These are phyloP conservation scores for Sturnira hondurensis DNA, from an alignment of 2,113 vertebrate genomes.

Conservation along the genomic window DNA sequence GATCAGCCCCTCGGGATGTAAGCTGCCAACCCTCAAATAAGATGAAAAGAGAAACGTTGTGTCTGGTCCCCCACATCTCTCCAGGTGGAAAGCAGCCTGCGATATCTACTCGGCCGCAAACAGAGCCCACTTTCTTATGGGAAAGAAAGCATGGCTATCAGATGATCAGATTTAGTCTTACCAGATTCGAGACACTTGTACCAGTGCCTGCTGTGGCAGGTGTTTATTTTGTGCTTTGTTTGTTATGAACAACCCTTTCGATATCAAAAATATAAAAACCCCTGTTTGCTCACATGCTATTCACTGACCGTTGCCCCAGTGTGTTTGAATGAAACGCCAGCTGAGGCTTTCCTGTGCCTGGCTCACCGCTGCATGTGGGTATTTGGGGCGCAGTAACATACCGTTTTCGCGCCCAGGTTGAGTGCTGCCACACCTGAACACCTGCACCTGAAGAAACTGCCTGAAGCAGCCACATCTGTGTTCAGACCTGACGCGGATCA, in stretches of 20 bases:
- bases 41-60: background rate
- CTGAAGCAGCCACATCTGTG: background rate
- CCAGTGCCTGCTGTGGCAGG: too few relatives aligned
- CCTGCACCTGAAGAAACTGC: background rate
- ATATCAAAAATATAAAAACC: too few relatives aligned
- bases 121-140: background rate
- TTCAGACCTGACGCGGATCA: background rate
- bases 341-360: background rate
- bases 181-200: background rate
- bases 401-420: background rate
- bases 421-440: background rate
- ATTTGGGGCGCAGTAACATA: background rate
- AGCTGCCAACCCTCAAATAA: background rate
- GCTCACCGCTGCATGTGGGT: background rate
- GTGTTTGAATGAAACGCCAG: background rate
- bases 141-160: background rate
- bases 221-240: too few relatives aligned
- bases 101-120: background rate
- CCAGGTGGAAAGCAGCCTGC: background rate
- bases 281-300: too few relatives aligned
- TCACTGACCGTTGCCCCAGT: background rate
- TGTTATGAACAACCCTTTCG: too few relatives aligned
- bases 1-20: background rate
- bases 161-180: background rate
- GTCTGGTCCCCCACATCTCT: background rate